Evolutionary conservation across 2,113 vertebrate genomes (phyloP).

Genomic region (Lepisosteus oculatus): DNA sequence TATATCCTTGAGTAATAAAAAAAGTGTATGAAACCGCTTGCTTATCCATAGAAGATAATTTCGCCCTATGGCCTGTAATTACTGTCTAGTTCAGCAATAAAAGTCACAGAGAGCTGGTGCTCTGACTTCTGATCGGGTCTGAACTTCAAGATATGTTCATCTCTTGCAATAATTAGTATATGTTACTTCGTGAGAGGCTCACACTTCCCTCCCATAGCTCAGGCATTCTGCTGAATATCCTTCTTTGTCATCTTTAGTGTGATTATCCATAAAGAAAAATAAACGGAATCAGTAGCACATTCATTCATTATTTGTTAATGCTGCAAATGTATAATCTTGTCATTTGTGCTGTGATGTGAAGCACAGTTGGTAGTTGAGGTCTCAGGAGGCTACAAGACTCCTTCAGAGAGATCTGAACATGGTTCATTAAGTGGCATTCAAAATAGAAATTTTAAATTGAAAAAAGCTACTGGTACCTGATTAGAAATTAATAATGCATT

Average conservation of each 20-base stretch:
- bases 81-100: too few species aligned
- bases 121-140: neutral
- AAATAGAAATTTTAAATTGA: constrained; percentile 17
- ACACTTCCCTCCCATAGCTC: constrained; percentile 2
- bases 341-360: constrained; percentile 3
- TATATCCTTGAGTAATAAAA: too few species aligned
- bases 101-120: neutral
- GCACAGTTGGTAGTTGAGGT: neutral
- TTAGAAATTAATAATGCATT: constrained; percentile 21
- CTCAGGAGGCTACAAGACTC: neutral
- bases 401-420: neutral
- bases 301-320: constrained; percentile 4
- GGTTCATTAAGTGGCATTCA: constrained; percentile 15
- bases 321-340: constrained; percentile 1
- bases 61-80: too few species aligned
- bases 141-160: neutral
- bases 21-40: too few species aligned
- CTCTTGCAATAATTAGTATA: neutral
- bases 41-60: too few species aligned
- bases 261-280: constrained; percentile 1
- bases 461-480: constrained; percentile 16
- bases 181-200: neutral
- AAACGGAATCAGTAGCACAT: neutral
- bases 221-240: neutral
- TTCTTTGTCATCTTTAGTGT: neutral